Evolutionary conservation across 1,140 invertebrate genomes (phyloP).

Genomic region (Solenopsis fugax): DNA sequence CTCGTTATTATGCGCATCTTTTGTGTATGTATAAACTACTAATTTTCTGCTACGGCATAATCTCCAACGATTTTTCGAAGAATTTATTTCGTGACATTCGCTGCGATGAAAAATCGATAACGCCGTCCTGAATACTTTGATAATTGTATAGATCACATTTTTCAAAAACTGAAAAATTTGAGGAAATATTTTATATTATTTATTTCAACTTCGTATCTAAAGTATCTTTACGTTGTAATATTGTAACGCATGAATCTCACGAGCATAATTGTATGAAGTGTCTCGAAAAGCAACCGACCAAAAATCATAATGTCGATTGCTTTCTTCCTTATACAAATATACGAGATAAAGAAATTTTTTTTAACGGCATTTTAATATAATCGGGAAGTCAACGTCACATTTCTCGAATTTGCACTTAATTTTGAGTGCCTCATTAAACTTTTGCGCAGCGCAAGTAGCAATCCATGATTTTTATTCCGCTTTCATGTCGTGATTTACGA

Average conservation of each 20-base stretch:
- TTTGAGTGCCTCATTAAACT: slow-evolving; percentile 6
- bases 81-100: slow-evolving; percentile 23
- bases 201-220: not conserved
- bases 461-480: not conserved
- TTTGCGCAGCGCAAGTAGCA: not conserved
- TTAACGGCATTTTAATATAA: not conserved
- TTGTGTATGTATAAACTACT: slow-evolving; percentile 26
- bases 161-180: not conserved
- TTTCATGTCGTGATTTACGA: slow-evolving; percentile 32
- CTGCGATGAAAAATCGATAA: slow-evolving; percentile 15
- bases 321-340: not conserved
- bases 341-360: not conserved
- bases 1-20: slow-evolving; percentile 38
- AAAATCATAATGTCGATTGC: not conserved
- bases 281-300: not conserved
- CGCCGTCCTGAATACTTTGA: not conserved
- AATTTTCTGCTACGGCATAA: slow-evolving; percentile 17
- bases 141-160: not conserved
- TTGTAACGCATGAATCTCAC: not conserved
- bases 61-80: not conserved
- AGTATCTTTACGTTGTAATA: not conserved
- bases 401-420: not conserved
- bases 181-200: slow-evolving; percentile 3
- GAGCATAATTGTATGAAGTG: not conserved
- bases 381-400: not conserved